Conservation (phyloP, 1,140 invertebrate genomes). For the Matsumurasca onukii region DNA sequence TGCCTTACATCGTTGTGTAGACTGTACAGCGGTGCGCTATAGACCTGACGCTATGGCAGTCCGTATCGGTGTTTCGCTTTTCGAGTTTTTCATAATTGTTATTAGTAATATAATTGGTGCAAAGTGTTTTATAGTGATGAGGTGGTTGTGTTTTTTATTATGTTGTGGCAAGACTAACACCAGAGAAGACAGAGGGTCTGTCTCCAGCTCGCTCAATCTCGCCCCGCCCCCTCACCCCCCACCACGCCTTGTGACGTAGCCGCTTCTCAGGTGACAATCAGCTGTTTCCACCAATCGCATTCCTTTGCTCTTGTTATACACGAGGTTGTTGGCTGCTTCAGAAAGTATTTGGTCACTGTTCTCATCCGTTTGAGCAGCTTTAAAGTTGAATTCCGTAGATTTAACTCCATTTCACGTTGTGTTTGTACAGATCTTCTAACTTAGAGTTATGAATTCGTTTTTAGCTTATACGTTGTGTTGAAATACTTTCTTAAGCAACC, state of each 20-base stretch:
- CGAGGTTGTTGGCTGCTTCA: too few species aligned
- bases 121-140: constrained; percentile 32
- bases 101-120: constrained; percentile 29
- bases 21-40: not conserved
- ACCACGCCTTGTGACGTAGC: not conserved
- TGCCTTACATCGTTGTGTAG: not conserved
- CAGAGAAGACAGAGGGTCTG: constrained; percentile 1
- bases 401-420: too few species aligned
- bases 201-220: constrained; percentile 23
- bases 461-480: too few species aligned
- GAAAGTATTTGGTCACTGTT: too few species aligned
- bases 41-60: constrained; percentile 4
- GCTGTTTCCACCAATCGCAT: constrained; percentile 21
- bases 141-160: constrained; percentile 26
- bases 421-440: too few species aligned
- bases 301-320: too few species aligned
- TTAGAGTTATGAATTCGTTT: too few species aligned
- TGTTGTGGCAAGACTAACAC: constrained; percentile 15
- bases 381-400: too few species aligned
- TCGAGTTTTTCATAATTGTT: constrained; percentile 23
- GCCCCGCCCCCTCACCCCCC: not conserved
- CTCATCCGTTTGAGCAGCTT: too few species aligned
- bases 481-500: too few species aligned
- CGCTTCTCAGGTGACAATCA: constrained; percentile 23
- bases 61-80: constrained; percentile 13